phyloP scores from a whole-genome alignment of 1,140 invertebrate genomes.

The Drosophila watanabei region DNA sequence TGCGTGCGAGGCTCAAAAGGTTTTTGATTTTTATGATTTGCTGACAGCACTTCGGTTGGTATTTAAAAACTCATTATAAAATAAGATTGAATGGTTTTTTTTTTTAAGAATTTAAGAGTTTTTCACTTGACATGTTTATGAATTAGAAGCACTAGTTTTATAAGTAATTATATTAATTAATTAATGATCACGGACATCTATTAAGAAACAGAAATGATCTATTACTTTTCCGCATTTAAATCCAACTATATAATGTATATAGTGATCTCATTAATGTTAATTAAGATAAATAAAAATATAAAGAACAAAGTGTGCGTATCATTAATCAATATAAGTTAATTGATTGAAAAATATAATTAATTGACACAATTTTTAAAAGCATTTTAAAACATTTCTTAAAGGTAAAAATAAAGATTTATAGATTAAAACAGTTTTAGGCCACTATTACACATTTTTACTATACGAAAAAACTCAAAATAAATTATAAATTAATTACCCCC shows the following conservation, averaged over 20 bases:
- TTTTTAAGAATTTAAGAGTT: neutral
- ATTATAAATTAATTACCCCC: no score
- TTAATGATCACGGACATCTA: neutral
- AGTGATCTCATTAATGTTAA: no score
- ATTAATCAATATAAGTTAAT: no score
- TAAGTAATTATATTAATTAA: neutral
- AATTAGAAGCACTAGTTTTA: neutral
- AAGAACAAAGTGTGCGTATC: no score
- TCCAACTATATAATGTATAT: neutral
- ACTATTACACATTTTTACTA: no score
- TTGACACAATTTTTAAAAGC: no score
- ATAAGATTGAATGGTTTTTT: neutral
- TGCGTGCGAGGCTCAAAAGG: constrained; percentile 60
- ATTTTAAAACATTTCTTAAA: no score
- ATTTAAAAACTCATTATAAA: constrained; percentile 6
- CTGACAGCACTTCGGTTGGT: neutral
- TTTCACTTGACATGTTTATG: neutral
- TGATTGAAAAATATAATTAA: no score
- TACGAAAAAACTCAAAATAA: no score
- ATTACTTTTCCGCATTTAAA: neutral
- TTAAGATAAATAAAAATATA: no score
- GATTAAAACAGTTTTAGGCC: no score
- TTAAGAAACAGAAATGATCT: neutral
- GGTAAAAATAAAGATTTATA: no score
- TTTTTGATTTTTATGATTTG: constrained; percentile 15